phyloP scores from a whole-genome alignment of 2,888 invertebrate genomes.

The Thecocarcelia acutangulata region DNA sequence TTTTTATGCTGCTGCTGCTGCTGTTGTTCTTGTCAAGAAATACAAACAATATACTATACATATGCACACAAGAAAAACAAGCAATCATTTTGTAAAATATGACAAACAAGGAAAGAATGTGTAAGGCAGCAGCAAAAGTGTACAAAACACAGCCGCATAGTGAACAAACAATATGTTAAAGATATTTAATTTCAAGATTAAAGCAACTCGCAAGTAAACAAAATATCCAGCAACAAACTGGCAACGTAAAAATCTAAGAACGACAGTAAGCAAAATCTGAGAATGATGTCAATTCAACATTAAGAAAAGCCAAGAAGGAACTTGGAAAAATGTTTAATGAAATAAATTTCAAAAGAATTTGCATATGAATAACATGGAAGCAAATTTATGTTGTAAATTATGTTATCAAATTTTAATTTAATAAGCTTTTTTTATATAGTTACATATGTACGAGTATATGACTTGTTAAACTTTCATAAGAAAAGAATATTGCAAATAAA shows the following conservation, averaged over 20 bases:
- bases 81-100: conserved; percentile 40
- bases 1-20: conserved; percentile 7
- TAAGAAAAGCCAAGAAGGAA: too few species aligned
- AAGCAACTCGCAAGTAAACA: conserved; percentile 9
- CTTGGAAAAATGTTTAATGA: too few species aligned
- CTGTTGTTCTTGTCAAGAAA: conserved; percentile 16
- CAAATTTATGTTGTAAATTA: too few species aligned
- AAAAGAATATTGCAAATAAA: too few species aligned
- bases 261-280: neutral
- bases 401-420: too few species aligned
- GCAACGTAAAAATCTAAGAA: neutral
- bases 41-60: conserved; percentile 14
- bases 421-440: too few species aligned
- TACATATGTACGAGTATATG: too few species aligned
- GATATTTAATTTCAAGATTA: conserved; percentile 53
- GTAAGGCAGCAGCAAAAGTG: neutral
- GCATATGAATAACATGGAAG: too few species aligned
- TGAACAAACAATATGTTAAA: conserved; percentile 13
- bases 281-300: too few species aligned
- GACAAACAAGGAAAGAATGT: conserved; percentile 44
- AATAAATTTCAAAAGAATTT: too few species aligned
- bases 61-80: conserved; percentile 3
- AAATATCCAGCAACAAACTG: neutral
- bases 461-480: too few species aligned
- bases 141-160: neutral